Percentiles rank a stretch among this genome's conserved stretches.
Evolutionary conservation across 23 tunicate genomes (phyloP).

Genomic region (Phallusia fumigata): DNA sequence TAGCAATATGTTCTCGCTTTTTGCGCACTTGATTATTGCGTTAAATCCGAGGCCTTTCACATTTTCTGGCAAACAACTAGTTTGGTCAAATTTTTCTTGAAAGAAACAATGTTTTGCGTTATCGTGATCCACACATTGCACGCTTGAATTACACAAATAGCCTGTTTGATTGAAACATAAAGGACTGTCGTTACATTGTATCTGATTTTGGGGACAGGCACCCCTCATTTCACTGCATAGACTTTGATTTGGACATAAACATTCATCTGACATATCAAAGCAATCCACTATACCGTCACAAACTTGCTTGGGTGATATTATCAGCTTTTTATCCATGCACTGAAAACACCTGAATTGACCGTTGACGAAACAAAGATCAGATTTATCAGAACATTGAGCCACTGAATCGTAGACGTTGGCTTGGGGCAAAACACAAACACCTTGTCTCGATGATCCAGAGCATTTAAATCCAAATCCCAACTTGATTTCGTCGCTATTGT

Average conservation of each 20-base stretch:
- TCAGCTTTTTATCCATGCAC: neutral
- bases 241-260: neutral
- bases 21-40: neutral
- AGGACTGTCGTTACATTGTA: neutral
- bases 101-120: neutral
- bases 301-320: neutral
- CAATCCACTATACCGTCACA: conserved; percentile 11
- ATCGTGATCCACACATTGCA: neutral
- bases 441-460: conserved; percentile 1
- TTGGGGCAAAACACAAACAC: conserved; percentile 14
- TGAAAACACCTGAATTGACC: neutral
- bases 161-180: neutral
- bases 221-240: neutral
- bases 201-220: neutral
- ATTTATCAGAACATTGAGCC: conserved; percentile 8
- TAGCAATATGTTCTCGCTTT: too few relatives aligned
- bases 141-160: neutral
- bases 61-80: neutral
- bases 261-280: conserved; percentile 14
- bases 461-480: conserved; percentile 41
- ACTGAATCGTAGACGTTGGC: conserved; percentile 10
- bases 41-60: neutral
- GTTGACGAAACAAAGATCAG: neutral
- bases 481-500: conserved; percentile 11
- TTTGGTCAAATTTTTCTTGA: too few relatives aligned